Base-by-base conservation (phyloP, 2,113 vertebrate genomes). In the Aix galericulata region DNA sequence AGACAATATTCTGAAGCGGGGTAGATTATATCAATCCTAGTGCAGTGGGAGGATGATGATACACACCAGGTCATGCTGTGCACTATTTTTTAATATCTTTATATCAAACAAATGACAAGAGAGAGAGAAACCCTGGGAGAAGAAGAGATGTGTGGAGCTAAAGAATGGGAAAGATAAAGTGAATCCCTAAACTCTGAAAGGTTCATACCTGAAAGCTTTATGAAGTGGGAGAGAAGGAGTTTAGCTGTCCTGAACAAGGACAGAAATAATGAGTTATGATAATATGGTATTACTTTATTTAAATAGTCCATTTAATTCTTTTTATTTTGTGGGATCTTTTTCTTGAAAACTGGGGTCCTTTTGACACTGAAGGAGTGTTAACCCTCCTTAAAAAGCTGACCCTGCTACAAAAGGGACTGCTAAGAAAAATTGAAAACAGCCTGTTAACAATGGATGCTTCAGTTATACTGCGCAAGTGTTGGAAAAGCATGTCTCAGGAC, bases 401-500 rank as follows among this genome's bases (percentile, higher is more conserved):
- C 83, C 84, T 89, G 62, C 60, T 79, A 95, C 94, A 97, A 97
- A 97, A 90, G 91, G 29, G 73, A 89, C 79, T 93, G 93, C 85
- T 88, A 96, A 94, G 93, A 95, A 95, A 96, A 95, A 94, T 55
- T 95, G 95, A 95, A 95, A 96, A 93, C 90, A 91, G 87, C 40
- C 56, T 46, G 63, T 87, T 95, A 96, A 97, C 96, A 95, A 95
- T 95, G 82, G 88, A 80, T 80, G 48, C 94, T 96, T 95, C 94
- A 97, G 94, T 97, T 95, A 93, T 83, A 92, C 73, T 85, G 96
- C 86, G 58, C 94, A 96, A 97, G 75, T 92, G 93, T 84, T 96
- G 85, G 93, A 96, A 97, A 97, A 97, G 90, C 94, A 89, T 96
- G 79, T 94, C 96, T 96, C 94, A 74, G 80, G 87, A 60, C 91